A percentile compares a stretch with the other conserved stretches of the same genome.
phyloP scores from a whole-genome alignment of 2,888 invertebrate genomes.

The Hirtodrosophila cameraria region DNA sequence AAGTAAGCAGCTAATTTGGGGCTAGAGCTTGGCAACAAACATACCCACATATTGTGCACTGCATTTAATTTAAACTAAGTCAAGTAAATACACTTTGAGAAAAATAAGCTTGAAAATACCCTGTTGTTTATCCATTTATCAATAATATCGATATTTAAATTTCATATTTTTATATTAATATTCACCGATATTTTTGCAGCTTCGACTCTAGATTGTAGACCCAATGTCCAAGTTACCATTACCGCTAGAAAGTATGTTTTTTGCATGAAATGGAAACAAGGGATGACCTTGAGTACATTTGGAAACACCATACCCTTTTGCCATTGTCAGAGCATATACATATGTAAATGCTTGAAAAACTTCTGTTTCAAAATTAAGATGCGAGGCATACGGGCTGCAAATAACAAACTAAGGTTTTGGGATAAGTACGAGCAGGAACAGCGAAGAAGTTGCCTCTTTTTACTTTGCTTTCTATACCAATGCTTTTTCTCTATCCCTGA shows the following conservation, averaged over 20 bases:
- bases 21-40: constrained; percentile 15
- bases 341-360: constrained; percentile 35
- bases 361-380: constrained; percentile 39
- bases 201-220: no score
- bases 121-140: no score
- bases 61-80: constrained; percentile 53
- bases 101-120: not conserved
- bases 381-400: constrained; percentile 13
- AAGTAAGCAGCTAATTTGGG: constrained; percentile 51
- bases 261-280: no score
- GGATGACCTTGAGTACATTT: no score
- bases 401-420: constrained; percentile 9
- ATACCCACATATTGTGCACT: constrained; percentile 49
- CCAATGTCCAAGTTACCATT: no score
- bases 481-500: not conserved
- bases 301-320: not conserved
- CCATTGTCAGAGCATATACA: no score
- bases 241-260: no score
- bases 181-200: no score
- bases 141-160: no score
- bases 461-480: not conserved
- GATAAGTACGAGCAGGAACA: not conserved
- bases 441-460: constrained; percentile 10
- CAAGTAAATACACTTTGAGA: not conserved
- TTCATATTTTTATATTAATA: no score